Evolutionary conservation across 2,113 vertebrate species (phyloP), one percentile per base, ranked within the genome.

Genomic region (Dromiciops gliroides): DNA sequence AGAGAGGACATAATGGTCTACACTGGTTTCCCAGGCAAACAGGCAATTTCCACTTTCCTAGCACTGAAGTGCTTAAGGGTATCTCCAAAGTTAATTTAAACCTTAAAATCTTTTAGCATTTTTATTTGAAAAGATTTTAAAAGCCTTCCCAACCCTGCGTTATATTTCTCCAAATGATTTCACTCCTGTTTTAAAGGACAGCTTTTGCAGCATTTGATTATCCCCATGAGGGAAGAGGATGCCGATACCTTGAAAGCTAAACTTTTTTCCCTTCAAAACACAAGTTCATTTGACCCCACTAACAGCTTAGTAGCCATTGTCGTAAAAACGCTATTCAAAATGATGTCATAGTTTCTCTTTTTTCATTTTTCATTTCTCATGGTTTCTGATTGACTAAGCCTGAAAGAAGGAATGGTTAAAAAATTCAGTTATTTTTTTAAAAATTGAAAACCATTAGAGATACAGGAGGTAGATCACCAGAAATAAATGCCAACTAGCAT

Each of bases 141-240:
- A 50, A 93, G 24, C 12, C 90, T 10, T 22, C 0, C 50, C 37
- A 1, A 49, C 48, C 14, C 67, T 5, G 49, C 4, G 49, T 14
- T 53, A 12, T 50, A 75, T 24, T 91, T 37, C 23, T 53, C 48
- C n/a, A 50, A 48, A 44, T 23, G 67, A 83, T 83, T 23, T 83
- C n/a, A 83, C 16, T 9, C 51, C 24, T 44, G 9, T 0, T 8
- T 50, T 31, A 52, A 90, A 6, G 0, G 19, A 10, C 53, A 47
- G 50, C 44, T 90, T 47, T 14, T 12, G 51, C 93, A 8, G 25
- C 48, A 25, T 12, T 1, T 50, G 48, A 5, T 50, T 0, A 47
- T 48, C 0, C 0, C 52, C 3, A 0, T 1, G 0, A 9, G 44
- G 75, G 48, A 60, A 67, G 50, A 44, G 26, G 50, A 60, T 6